Evolutionary conservation across 2,888 invertebrate genomes (phyloP).

Genomic region (Drosophila austrosaltans): DNA sequence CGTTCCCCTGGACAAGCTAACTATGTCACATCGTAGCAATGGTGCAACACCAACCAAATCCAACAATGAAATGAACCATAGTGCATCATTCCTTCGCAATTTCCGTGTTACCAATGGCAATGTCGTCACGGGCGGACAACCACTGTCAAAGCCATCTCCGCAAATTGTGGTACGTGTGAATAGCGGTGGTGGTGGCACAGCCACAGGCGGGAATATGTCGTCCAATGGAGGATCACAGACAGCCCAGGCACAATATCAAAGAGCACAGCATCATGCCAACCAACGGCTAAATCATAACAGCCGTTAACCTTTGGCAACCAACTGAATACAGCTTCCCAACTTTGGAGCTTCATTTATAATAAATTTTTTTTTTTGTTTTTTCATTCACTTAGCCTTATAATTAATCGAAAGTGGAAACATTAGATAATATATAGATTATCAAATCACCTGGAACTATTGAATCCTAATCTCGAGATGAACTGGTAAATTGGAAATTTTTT

Average conservation of each 20-base stretch:
- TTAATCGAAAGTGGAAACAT: background rate
- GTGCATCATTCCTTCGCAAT: constrained; percentile 33
- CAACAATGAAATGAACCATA: constrained; percentile 36
- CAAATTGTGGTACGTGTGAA: background rate
- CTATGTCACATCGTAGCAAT: constrained; percentile 7
- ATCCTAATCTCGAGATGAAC: background rate
- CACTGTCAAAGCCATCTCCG: constrained; percentile 19
- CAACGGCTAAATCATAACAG: background rate
- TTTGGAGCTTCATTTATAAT: background rate
- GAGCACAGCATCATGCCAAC: background rate
- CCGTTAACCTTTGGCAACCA: background rate
- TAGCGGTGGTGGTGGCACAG: background rate
- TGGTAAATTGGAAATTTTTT: background rate
- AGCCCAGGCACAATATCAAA: background rate
- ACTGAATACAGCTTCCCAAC: background rate
- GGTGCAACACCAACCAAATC: background rate
- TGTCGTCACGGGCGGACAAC: constrained; percentile 35
- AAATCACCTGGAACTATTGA: too few relatives aligned
- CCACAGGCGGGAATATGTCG: background rate
- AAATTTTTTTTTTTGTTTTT: background rate
- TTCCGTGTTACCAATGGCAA: constrained; percentile 50
- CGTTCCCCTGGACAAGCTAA: constrained; percentile 55
- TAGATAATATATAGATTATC: background rate
- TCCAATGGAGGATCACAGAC: background rate
- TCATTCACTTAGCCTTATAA: background rate